These are phyloP conservation scores for Brevimyrus niger DNA, from an alignment of 2,113 vertebrate species.

Conservation along the genomic window DNA sequence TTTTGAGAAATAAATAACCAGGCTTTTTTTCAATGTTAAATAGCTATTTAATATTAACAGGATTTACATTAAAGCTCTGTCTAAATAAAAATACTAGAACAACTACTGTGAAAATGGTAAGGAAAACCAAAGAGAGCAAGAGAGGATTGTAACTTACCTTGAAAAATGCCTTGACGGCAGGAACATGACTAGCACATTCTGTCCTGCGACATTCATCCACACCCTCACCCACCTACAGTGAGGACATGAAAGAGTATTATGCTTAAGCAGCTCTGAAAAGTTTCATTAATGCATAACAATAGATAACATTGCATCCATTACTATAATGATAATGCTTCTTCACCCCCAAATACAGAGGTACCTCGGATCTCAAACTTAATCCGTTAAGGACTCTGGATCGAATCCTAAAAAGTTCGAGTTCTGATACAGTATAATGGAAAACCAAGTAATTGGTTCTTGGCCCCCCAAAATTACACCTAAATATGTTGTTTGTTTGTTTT, in stretches of 20 bases:
- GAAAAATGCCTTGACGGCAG: constrained; percentile 49
- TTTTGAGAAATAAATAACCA: background rate
- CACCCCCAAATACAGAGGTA: background rate
- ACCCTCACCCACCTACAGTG: constrained; percentile 46
- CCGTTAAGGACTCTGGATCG: too few relatives aligned
- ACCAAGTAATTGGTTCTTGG: too few relatives aligned
- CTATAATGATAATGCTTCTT: background rate
- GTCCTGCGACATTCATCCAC: constrained; percentile 34
- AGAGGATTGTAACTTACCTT: constrained; percentile 36
- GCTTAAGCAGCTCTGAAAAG: background rate
- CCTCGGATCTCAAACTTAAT: too few relatives aligned
- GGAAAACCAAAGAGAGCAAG: background rate
- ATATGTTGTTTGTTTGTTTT: too few relatives aligned
- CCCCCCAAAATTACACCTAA: too few relatives aligned
- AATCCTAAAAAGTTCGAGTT: too few relatives aligned
- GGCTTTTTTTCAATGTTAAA: background rate
- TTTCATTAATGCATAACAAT: background rate
- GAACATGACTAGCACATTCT: constrained; percentile 40
- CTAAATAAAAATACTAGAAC: background rate
- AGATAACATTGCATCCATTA: background rate
- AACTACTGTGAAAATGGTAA: background rate
- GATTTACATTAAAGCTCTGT: background rate
- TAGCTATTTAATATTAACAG: background rate
- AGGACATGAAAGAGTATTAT: background rate
- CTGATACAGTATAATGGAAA: too few relatives aligned